Evolutionary conservation across 2,888 invertebrate genomes (phyloP), one percentile per base, ranked within the genome.

Genomic region (Caenorhabditis angaria): DNA sequence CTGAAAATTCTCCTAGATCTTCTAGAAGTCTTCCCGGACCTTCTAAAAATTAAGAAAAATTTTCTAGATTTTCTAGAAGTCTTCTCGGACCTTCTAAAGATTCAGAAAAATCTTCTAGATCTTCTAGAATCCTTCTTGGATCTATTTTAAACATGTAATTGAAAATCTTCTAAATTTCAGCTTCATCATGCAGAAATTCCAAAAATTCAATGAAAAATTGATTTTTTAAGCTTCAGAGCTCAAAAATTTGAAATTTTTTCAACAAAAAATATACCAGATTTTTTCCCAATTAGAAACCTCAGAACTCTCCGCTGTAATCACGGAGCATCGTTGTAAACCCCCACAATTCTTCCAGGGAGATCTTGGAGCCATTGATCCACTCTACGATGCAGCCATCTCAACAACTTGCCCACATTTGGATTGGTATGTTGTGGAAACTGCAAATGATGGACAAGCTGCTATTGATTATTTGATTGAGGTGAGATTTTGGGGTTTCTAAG

Each of bases 331-430:
- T n/a, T n/a, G n/a, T n/a, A n/a, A n/a, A n/a, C n/a, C n/a, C n/a
- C n/a, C 28, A 32, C 57, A 24, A 72, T 71, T 18, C 60, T 72
- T 71, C 22, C 85, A 94, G 94, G 97, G 97, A 8, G 96, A 97
- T 88, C 91, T 99, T 35, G 99, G 97, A 14, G 94, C 92, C 0
- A 96, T 99, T 78, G 94, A 95, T 87, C 89, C 90, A 18, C 94
- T 93, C 88, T 99, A 94, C 88, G 97, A 99, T 88, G 92, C 95
- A 0, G 97, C 97, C 0, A 92, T 97, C 82, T 97, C 97, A 0
- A 97, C 96, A 0, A 94, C 94, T 0, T 95, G 95, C 87, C 93
- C 93, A 0, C 80, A 87, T 0, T 27, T 54, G 54, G 18, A 27
- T 18, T 22, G 18, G 18, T 54, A 54, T 24, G 50, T 24, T 2